Conservation (phyloP, 1,140 invertebrate species). For the Orius insidiosus region DNA sequence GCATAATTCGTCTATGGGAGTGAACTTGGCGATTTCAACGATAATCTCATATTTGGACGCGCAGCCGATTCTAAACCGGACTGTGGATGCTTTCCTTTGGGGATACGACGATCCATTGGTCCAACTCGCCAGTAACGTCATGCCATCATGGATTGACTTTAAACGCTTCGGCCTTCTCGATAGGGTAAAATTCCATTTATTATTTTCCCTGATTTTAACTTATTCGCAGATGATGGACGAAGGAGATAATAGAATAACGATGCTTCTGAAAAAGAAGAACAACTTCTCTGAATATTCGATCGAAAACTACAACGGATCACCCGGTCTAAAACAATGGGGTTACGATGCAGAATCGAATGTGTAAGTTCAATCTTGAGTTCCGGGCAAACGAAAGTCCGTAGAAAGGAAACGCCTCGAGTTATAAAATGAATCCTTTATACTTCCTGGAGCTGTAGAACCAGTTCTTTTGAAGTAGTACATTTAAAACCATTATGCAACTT, state of each 20-base stretch:
- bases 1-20: conserved; percentile 34
- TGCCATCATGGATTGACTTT: conserved; percentile 58
- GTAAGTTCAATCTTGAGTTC: conserved; percentile 8
- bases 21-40: conserved; percentile 42
- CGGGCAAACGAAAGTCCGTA: too few species aligned
- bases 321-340: conserved; percentile 40
- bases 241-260: conserved; percentile 34
- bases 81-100: conserved; percentile 62
- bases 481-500: background rate
- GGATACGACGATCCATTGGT: conserved; percentile 68
- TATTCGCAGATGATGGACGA: conserved; percentile 36
- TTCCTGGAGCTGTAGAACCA: too few species aligned
- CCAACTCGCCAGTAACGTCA: conserved; percentile 40
- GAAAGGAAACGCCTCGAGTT: too few species aligned
- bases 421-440: too few species aligned
- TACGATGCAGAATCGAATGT: conserved; percentile 10
- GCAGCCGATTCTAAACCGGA: conserved; percentile 47
- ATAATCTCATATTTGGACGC: conserved; percentile 40
- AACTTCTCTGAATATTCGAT: conserved; percentile 29
- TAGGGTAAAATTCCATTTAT: conserved; percentile 35
- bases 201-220: conserved; percentile 3
- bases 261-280: conserved; percentile 24
- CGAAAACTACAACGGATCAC: conserved; percentile 35
- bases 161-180: conserved; percentile 62
- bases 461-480: too few species aligned